Conservation (phyloP, 1,140 invertebrate species). For the Cylas formicarius region DNA sequence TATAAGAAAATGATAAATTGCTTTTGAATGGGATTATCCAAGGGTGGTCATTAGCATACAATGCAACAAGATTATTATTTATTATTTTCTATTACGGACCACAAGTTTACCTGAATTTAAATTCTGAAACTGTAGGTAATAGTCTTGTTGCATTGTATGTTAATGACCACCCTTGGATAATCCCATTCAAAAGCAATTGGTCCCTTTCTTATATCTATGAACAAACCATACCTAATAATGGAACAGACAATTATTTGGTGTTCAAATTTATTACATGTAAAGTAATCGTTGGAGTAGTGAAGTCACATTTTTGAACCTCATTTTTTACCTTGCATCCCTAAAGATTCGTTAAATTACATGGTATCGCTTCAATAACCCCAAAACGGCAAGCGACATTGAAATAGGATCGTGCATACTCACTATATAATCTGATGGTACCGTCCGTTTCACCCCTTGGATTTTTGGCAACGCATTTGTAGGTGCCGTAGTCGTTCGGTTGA, state of each 20-base stretch:
- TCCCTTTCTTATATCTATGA: too few relatives aligned
- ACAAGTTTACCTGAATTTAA: too few relatives aligned
- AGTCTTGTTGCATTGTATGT: too few relatives aligned
- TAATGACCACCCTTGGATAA: too few relatives aligned
- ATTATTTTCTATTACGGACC: too few relatives aligned
- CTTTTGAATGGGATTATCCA: too few relatives aligned
- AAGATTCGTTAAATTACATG: not conserved
- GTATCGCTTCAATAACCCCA: too few relatives aligned
- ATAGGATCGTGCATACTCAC: conserved; percentile 54
- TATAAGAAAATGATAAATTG: too few relatives aligned
- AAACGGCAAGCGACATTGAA: not conserved
- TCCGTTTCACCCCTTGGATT: conserved; percentile 89
- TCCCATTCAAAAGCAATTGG: too few relatives aligned
- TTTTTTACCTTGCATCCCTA: not conserved
- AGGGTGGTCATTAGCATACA: too few relatives aligned
- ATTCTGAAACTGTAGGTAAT: too few relatives aligned
- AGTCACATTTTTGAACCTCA: not conserved
- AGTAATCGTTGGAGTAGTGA: not conserved
- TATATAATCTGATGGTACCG: conserved; percentile 81
- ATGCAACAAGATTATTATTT: too few relatives aligned
- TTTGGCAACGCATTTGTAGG: conserved; percentile 88
- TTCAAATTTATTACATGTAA: not conserved
- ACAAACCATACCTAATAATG: not conserved
- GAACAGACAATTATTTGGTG: not conserved
- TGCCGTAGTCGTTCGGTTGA: conserved; percentile 71